Base-by-base conservation (phyloP, 2,797 vertebrate genomes). In the Pangasius krempfi region DNA sequence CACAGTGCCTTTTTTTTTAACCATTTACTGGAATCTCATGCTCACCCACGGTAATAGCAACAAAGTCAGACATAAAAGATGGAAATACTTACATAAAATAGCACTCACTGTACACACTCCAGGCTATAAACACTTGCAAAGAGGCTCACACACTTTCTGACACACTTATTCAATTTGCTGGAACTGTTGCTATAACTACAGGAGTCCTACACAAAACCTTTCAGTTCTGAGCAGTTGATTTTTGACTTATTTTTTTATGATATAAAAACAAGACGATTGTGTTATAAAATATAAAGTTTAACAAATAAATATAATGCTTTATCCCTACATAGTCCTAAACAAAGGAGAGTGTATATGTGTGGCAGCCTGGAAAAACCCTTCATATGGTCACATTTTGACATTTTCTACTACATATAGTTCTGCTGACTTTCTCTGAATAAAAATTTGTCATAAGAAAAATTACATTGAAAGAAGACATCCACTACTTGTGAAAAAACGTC, bases 121-220 rank as follows among this genome's bases (percentile, higher is more conserved):
- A 44, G 62, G 47, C 62, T 66, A 87, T 47, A 37, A 64, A 50
- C 70, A 81, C 80, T 83, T 80, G 83, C 44, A 84, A 52, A 76
- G 22, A 84, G 40, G 73, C 60, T 62, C 70, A 84, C 64, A 84
- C 40, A 64, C 47, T 83, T 88, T 88, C 66, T 73, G 66, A 72
- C 33, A 79, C 25, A 56, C 79, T 60, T 72, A 33, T 72, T 83
- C 87, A 83, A 82, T 62, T 58, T 40, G 37, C 20, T 6, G 1
- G 68, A 73, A 60, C 25, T 81, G 50, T 82, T 73, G 37, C 79
- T 83, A 73, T 81, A 56, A 81, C 30, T 70, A 70, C 64, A 40
- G 33, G 37, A 13, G 27, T 62, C 60, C 76, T 72, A 82, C 33
- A 82, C 37, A 20, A 60, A 75, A 75, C 37, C 52, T 44, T 72